These are phyloP conservation scores for Alloplasta piceator DNA, from an alignment of 2,888 invertebrate species.

Conservation along the genomic window DNA sequence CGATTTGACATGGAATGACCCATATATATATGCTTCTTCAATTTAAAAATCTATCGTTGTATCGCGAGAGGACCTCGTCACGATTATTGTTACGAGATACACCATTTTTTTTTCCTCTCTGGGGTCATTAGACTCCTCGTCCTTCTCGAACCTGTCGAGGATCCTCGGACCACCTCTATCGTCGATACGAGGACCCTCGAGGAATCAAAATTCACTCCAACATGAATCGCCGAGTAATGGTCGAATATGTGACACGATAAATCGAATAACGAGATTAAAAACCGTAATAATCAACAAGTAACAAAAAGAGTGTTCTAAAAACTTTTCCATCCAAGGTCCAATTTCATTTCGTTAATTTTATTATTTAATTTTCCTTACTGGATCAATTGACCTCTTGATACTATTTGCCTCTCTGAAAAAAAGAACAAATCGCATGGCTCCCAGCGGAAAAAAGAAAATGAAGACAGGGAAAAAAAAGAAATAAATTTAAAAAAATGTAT, in stretches of 20 bases:
- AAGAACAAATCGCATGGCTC: no score
- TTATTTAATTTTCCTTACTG: no score
- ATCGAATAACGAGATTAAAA: slow-evolving; percentile 1
- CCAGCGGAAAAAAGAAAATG: no score
- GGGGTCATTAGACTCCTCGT: slow-evolving; percentile 62
- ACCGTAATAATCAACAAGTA: background rate
- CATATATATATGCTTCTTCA: slow-evolving; percentile 67
- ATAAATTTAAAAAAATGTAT: slow-evolving; percentile 7
- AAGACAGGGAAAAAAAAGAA: no score
- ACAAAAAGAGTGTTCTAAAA: no score
- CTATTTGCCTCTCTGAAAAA: no score
- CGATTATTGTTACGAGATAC: slow-evolving; percentile 69
- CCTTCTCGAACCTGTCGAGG: slow-evolving; percentile 33
- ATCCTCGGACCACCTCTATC: slow-evolving; percentile 59
- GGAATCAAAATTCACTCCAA: slow-evolving; percentile 26
- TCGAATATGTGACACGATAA: slow-evolving; percentile 6
- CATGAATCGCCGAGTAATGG: background rate
- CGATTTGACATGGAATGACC: no score
- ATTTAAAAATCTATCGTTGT: slow-evolving; percentile 78
- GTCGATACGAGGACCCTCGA: slow-evolving; percentile 23
- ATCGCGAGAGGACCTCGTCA: slow-evolving; percentile 65
- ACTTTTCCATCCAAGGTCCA: no score
- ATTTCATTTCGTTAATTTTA: no score
- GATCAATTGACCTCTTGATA: no score
- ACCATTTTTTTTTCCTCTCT: slow-evolving; percentile 64